Evolutionary conservation across 2,888 invertebrate species (phyloP).

Genomic region (Synanthedon andrenaeformis): DNA sequence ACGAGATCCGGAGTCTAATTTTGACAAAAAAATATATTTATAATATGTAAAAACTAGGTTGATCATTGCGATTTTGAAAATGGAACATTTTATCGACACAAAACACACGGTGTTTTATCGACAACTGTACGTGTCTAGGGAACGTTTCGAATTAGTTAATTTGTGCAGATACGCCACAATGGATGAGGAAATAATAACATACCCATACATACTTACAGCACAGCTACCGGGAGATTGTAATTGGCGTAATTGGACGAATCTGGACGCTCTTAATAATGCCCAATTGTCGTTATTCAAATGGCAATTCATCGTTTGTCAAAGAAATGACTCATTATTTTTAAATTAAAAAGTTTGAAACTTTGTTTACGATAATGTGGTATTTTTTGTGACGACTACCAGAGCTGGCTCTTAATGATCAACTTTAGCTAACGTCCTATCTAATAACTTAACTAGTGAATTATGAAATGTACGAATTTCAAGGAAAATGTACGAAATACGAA

Average conservation of each 20-base stretch:
- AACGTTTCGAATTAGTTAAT: slow-evolving; percentile 55
- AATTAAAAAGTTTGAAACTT: slow-evolving; percentile 36
- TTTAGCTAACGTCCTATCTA: no score
- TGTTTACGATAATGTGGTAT: neutral
- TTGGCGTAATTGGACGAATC: slow-evolving; percentile 69
- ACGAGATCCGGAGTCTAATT: no score
- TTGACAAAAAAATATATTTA: no score
- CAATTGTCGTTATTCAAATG: slow-evolving; percentile 64
- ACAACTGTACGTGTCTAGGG: neutral
- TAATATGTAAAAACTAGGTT: no score
- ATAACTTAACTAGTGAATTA: no score
- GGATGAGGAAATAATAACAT: slow-evolving; percentile 60
- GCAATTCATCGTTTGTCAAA: slow-evolving; percentile 64
- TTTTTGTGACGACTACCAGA: neutral
- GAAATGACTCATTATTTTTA: slow-evolving; percentile 60
- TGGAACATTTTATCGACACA: neutral
- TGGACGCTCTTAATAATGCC: slow-evolving; percentile 64
- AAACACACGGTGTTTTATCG: neutral
- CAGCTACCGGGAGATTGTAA: slow-evolving; percentile 61
- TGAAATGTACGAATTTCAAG: no score
- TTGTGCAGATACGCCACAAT: slow-evolving; percentile 66
- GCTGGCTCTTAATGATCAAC: no score
- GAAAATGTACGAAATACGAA: no score
- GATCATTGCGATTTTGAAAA: no score
- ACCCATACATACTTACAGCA: slow-evolving; percentile 35